phyloP scores from a whole-genome alignment of 2,888 invertebrate species.

The Scaptodrosophila latifasciaeformis region DNA sequence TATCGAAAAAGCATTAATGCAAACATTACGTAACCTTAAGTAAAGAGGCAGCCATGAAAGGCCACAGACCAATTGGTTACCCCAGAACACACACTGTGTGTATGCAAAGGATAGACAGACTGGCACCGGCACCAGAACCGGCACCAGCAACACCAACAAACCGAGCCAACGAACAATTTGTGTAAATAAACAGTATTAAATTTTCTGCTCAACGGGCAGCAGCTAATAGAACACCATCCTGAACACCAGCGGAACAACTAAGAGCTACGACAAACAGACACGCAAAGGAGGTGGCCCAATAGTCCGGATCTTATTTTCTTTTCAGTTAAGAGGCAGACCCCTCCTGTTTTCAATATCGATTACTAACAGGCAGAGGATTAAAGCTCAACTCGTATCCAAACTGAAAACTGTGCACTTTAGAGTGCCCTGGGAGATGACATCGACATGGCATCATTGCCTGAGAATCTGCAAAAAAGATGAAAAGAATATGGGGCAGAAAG shows the following conservation, averaged over 20 bases:
- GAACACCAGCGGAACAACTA: not conserved
- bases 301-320: not conserved
- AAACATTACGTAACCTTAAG: conserved; percentile 42
- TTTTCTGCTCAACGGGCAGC: conserved; percentile 42
- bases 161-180: conserved; percentile 37
- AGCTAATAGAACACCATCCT: conserved; percentile 53
- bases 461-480: not conserved
- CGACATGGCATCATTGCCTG: no score
- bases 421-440: no score
- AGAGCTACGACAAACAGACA: conserved; percentile 29
- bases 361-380: conserved; percentile 36
- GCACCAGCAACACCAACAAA: not conserved
- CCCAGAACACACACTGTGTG: no score
- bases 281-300: conserved; percentile 18
- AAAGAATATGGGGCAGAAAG: conserved; percentile 1
- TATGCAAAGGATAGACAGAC: not conserved
- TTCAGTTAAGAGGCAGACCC: no score
- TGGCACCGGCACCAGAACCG: not conserved
- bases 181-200: conserved; percentile 56
- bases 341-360: conserved; percentile 54
- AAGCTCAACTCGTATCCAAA: conserved; percentile 15
- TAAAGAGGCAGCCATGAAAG: conserved; percentile 1
- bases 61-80: not conserved
- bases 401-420: conserved; percentile 1
- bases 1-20: conserved; percentile 36